These are phyloP conservation scores for Leptinotarsa juncta DNA, from an alignment of 2,888 invertebrate species.

Conservation along the genomic window DNA sequence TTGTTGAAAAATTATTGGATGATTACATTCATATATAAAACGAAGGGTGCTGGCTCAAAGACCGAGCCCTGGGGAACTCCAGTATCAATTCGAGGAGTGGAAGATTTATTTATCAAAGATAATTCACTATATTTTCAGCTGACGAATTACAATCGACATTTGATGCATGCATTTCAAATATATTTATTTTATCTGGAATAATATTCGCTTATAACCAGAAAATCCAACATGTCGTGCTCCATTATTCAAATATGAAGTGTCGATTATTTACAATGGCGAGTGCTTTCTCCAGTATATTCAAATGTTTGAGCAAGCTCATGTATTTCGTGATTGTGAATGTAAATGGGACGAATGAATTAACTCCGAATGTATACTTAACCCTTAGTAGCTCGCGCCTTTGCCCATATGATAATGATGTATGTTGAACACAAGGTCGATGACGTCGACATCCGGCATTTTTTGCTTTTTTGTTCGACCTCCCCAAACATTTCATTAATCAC, in stretches of 20 bases:
- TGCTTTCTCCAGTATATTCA: not conserved
- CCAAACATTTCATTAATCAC: slow-evolving; percentile 39
- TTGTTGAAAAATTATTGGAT: too few species aligned
- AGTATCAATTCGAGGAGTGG: too few species aligned
- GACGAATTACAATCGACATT: too few species aligned
- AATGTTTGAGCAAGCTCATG: slow-evolving; percentile 13
- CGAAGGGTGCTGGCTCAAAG: too few species aligned
- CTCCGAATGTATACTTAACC: slow-evolving; percentile 33
- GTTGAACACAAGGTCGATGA: slow-evolving; percentile 47
- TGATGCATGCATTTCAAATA: too few species aligned
- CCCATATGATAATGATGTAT: slow-evolving; percentile 43
- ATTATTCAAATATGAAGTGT: not conserved
- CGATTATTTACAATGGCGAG: not conserved
- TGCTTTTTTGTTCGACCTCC: slow-evolving; percentile 37
- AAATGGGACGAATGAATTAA: slow-evolving; percentile 25
- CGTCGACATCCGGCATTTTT: slow-evolving; percentile 44
- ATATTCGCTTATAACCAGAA: not conserved
- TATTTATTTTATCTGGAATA: too few species aligned
- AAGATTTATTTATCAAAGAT: too few species aligned
- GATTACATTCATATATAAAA: too few species aligned
- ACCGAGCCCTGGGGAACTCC: too few species aligned
- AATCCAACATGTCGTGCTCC: not conserved
- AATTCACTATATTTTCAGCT: too few species aligned
- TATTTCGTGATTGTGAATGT: slow-evolving; percentile 19
- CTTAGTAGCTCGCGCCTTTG: slow-evolving; percentile 31